Evolutionary conservation across 1,140 invertebrate species (phyloP).

Genomic region (Pseudomyrmex dendroicus): DNA sequence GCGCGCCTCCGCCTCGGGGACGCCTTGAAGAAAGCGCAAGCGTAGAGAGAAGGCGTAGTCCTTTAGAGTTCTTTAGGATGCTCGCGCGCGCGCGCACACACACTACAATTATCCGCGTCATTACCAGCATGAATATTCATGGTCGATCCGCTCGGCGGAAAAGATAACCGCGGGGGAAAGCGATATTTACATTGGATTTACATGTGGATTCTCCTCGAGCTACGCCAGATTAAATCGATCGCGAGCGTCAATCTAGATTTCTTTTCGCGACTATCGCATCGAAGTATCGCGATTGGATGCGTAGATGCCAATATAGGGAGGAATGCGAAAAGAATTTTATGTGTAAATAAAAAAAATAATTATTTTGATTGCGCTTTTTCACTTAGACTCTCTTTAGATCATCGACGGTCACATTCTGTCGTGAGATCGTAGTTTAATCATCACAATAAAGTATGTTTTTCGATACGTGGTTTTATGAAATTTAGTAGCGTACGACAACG

Average conservation of each 20-base stretch:
- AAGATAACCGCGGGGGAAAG: slow-evolving; percentile 55
- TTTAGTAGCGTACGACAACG: no score
- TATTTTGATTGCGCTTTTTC: no score
- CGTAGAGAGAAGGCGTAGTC: slow-evolving; percentile 35
- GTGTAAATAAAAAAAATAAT: no score
- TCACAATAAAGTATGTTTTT: no score
- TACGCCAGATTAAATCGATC: slow-evolving; percentile 41
- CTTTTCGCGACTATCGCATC: slow-evolving; percentile 1
- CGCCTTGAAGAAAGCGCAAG: slow-evolving; percentile 23
- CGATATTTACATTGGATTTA: slow-evolving; percentile 75
- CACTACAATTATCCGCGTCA: slow-evolving; percentile 75
- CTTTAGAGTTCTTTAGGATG: slow-evolving; percentile 51
- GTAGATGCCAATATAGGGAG: neutral
- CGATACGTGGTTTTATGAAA: no score
- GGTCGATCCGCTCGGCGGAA: slow-evolving; percentile 17
- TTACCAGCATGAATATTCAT: slow-evolving; percentile 78
- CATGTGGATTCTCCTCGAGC: slow-evolving; percentile 31
- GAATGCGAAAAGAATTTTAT: no score
- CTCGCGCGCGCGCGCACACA: slow-evolving; percentile 14
- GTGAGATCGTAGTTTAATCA: no score
- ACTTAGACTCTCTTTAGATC: no score
- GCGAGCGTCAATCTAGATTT: slow-evolving; percentile 1
- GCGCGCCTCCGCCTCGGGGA: slow-evolving; percentile 59
- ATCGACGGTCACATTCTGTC: no score
- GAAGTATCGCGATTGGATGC: neutral